Percentiles rank a stretch among this genome's conserved stretches.
These are phyloP conservation scores for Paraescarpia echinospica DNA, from an alignment of 1,140 invertebrate species.

Conservation along the genomic window DNA sequence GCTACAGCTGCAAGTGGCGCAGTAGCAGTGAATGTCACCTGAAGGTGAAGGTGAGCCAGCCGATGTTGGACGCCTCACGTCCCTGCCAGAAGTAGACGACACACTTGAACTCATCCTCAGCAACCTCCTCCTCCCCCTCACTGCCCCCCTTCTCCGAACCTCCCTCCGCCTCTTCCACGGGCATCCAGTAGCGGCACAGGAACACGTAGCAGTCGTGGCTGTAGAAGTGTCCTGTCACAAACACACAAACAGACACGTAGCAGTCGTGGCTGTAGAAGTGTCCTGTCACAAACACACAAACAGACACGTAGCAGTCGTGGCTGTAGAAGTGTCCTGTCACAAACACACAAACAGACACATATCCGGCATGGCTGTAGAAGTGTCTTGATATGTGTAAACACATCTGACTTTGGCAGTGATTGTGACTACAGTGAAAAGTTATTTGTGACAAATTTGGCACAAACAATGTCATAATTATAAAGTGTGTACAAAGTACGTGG, in stretches of 20 bases:
- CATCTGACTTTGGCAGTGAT: background rate
- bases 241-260: constrained; percentile 97
- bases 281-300: constrained; percentile 79
- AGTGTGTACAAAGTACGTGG: no score
- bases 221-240: constrained; percentile 80
- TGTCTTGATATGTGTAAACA: constrained; percentile 58
- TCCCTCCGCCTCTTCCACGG: constrained; percentile 60
- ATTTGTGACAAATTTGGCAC: no score
- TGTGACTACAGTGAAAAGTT: constrained; percentile 15
- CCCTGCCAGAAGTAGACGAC: constrained; percentile 99
- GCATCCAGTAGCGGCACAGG: constrained; percentile 90
- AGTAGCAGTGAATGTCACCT: constrained; percentile 60
- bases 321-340: constrained; percentile 82
- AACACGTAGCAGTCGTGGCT: constrained; percentile 98
- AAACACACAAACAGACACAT: constrained; percentile 96
- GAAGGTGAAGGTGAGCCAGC: constrained; percentile 99
- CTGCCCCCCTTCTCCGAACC: constrained; percentile 49
- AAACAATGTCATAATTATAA: no score
- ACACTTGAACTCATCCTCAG: constrained; percentile 88
- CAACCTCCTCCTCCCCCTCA: constrained; percentile 62
- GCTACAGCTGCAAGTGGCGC: background rate
- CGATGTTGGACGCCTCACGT: constrained; percentile 95
- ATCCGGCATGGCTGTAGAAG: constrained; percentile 94
- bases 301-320: constrained; percentile 95
- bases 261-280: constrained; percentile 93